Evolutionary conservation across 2,797 vertebrate genomes (phyloP).

Genomic region (Pseudochirops cupreus): DNA sequence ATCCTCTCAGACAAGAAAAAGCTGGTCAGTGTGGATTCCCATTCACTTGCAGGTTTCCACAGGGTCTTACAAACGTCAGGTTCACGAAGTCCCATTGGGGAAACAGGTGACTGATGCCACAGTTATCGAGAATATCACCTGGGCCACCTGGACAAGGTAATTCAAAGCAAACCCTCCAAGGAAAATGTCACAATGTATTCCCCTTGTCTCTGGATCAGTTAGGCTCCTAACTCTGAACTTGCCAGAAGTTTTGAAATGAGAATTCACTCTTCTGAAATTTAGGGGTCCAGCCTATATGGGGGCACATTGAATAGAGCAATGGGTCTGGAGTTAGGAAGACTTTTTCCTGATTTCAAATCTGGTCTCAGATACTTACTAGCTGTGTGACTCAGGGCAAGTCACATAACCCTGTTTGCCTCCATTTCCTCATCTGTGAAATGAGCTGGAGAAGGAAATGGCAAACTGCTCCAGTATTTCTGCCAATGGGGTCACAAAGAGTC

Average conservation of each 20-base stretch:
- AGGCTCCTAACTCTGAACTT: neutral
- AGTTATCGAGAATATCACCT: slow-evolving; percentile 93
- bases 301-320: neutral
- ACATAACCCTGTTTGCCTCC: neutral
- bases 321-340: neutral
- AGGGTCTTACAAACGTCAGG: slow-evolving; percentile 93
- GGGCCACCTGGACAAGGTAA: slow-evolving; percentile 99
- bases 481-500: neutral
- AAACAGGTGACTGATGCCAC: slow-evolving; percentile 90
- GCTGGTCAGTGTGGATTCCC: neutral
- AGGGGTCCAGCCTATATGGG: neutral
- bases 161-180: slow-evolving; percentile 6
- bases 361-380: neutral
- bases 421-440: neutral
- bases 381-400: neutral
- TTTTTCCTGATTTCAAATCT: neutral
- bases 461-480: neutral
- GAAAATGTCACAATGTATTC: slow-evolving; percentile 1
- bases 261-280: slow-evolving; percentile 1
- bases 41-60: slow-evolving; percentile 90
- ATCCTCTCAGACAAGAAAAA: neutral
- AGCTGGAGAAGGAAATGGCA: neutral
- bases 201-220: neutral
- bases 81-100: slow-evolving; percentile 95
- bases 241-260: slow-evolving; percentile 12